Evolutionary conservation across 64 coral and sea anemone genomes (phyloP).

Genomic region (Montipora capricornis): DNA sequence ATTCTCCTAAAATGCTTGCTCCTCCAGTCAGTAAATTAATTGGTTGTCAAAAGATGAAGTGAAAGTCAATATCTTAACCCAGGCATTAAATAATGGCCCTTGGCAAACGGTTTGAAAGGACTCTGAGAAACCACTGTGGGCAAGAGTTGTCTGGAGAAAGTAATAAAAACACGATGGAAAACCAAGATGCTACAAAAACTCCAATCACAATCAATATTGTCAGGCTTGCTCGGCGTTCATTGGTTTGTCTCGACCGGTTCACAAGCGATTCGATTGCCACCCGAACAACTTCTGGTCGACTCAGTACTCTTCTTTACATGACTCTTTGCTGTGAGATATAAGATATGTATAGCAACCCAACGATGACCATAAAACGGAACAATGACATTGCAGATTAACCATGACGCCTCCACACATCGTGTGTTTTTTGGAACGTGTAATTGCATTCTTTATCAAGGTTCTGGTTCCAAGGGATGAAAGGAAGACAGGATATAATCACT

Average conservation of each 20-base stretch:
- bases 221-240: slow-evolving; percentile 86
- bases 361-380: slow-evolving; percentile 83
- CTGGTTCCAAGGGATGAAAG: slow-evolving; percentile 78
- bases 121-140: slow-evolving; percentile 68
- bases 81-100: slow-evolving; percentile 79
- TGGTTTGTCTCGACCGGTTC: slow-evolving; percentile 64
- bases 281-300: slow-evolving; percentile 3
- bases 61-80: slow-evolving; percentile 89
- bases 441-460: slow-evolving; percentile 63
- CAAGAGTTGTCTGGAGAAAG: slow-evolving; percentile 80
- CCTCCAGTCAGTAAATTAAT: slow-evolving; percentile 95
- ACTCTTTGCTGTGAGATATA: slow-evolving; percentile 74
- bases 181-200: slow-evolving; percentile 84
- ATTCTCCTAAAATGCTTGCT: slow-evolving; percentile 88
- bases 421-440: slow-evolving; percentile 89
- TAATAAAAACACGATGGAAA: slow-evolving; percentile 94
- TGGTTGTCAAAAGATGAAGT: slow-evolving; percentile 91
- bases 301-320: slow-evolving; percentile 76
- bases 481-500: slow-evolving; percentile 60
- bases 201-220: slow-evolving; percentile 98
- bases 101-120: slow-evolving; percentile 55
- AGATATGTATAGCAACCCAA: slow-evolving; percentile 80
- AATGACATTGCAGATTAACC: slow-evolving; percentile 87
- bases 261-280: neutral
- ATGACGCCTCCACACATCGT: slow-evolving; percentile 90